phyloP scores from a whole-genome alignment of 2,888 invertebrate genomes.

The Nudaria mundana region DNA sequence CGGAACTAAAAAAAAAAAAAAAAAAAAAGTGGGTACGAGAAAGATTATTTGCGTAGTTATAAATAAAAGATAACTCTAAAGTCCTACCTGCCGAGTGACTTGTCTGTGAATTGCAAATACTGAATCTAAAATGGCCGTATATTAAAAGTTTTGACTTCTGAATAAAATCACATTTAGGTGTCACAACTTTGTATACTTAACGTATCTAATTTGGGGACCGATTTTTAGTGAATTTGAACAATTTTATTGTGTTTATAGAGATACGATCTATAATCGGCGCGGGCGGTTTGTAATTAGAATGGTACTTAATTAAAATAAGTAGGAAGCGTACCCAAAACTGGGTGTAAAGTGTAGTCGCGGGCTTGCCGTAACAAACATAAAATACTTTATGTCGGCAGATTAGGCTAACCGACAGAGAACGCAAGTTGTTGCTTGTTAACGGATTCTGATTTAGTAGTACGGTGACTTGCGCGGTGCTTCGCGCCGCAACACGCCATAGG shows the following conservation, averaged over 20 bases:
- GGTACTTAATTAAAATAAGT: conserved; percentile 73
- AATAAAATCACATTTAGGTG: conserved; percentile 44
- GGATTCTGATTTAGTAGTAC: conserved; percentile 8
- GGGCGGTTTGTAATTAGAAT: conserved; percentile 64
- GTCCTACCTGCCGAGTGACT: conserved; percentile 65
- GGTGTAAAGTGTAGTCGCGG: conserved; percentile 63
- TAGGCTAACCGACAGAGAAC: conserved; percentile 40
- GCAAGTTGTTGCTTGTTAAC: conserved; percentile 8
- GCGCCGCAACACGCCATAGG: no score
- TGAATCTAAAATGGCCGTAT: conserved; percentile 42
- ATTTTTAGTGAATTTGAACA: conserved; percentile 49
- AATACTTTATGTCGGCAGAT: conserved; percentile 58
- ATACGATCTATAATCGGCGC: conserved; percentile 56
- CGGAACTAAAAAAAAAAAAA: no score
- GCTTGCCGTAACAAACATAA: conserved; percentile 58
- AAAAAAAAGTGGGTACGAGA: no score
- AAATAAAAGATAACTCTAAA: conserved; percentile 78
- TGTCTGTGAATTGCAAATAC: conserved; percentile 77
- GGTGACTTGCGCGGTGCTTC: no score
- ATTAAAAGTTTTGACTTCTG: conserved; percentile 46
- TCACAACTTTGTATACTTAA: conserved; percentile 33
- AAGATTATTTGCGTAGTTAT: conserved; percentile 67
- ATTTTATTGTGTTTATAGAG: conserved; percentile 54
- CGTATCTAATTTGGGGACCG: conserved; percentile 21
- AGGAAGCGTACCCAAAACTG: conserved; percentile 64